Base-by-base conservation (phyloP, 2,888 invertebrate species). In the Ferdinandea cuprea region DNA sequence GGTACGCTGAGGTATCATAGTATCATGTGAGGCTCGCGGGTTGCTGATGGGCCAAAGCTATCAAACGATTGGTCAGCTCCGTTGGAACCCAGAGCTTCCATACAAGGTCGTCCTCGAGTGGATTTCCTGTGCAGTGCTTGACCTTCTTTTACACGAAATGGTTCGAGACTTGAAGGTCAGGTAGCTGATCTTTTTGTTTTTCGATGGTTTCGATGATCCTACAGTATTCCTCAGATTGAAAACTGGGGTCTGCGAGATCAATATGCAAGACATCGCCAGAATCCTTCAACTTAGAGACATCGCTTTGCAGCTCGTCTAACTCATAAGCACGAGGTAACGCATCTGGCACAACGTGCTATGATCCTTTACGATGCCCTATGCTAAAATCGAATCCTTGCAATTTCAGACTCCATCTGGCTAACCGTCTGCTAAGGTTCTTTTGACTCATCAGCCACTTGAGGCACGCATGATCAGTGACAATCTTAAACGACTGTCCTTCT, bases 41-140 rank as follows among this genome's bases (percentile, higher is more conserved):
- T n/a, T 58, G 69, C 11, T 28, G n/a, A 46, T 77, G 77, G 1
- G 56, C 56, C 25, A 35, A 8, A n/a, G 6, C 9, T 6, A 74
- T 32, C 9, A 61, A 1, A n/a, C 9, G 15, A 1, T 44, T 1
- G 11, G 44, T 25, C 11, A 44, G 28, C 11, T 19, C 44, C 3
- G 1, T 3, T 3, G 42, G 61, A 13, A 46, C 17, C 61, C 46
- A 61, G 5, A 46, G 32, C 21, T 42, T 42, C 42, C 42, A 42
- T 15, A 17, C 17, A 7, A 42, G 15, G 13, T 42, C 42, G 3
- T 17, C 42, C 4, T 42, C 15, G 2, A 42, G 7, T 15, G 9
- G 7, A 42, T 42, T 42, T 3, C 42, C 42, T 42, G 42, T 42
- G 42, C 42, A 17, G 9, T 42, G 17, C 17, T 9, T 17, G 42